A percentile compares a stretch with the other conserved stretches of the same genome.
These are phyloP conservation scores for Coecobrya sp. DNA, from an alignment of 2,888 invertebrate genomes.

Conservation along the genomic window DNA sequence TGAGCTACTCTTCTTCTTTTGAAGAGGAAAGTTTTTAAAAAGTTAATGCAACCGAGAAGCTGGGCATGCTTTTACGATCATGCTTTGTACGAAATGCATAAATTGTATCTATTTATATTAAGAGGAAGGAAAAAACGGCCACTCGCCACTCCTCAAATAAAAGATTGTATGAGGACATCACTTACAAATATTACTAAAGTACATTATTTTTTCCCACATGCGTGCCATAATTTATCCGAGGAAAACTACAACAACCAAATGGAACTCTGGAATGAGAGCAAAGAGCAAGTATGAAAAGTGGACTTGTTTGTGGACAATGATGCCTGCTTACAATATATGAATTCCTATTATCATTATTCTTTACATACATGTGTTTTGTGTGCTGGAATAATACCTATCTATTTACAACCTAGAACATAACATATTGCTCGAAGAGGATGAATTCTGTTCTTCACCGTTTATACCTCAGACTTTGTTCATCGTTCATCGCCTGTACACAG, in stretches of 20 bases:
- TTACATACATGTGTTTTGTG: no score
- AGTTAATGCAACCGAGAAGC: constrained; percentile 64
- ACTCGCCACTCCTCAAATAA: constrained; percentile 52
- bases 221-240: constrained; percentile 58
- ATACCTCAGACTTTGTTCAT: constrained; percentile 7
- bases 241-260: constrained; percentile 22
- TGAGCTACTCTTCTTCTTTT: not conserved
- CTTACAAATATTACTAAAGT: constrained; percentile 4
- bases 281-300: not conserved
- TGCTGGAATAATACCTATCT: no score
- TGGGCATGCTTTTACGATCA: constrained; percentile 41
- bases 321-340: not conserved
- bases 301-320: not conserved
- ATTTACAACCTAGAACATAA: no score
- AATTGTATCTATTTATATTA: constrained; percentile 33
- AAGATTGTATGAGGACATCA: constrained; percentile 26
- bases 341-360: no score
- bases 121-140: not conserved
- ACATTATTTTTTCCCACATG: constrained; percentile 53
- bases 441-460: constrained; percentile 13
- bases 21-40: constrained; percentile 65
- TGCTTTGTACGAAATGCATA: not conserved
- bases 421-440: no score
- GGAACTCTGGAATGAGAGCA: constrained; percentile 7
- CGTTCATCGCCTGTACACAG: constrained; percentile 7